Percentiles rank a stretch among this genome's conserved stretches.
Conservation (phyloP, 2,113 vertebrate species). For the Xenopus laevis region DNA sequence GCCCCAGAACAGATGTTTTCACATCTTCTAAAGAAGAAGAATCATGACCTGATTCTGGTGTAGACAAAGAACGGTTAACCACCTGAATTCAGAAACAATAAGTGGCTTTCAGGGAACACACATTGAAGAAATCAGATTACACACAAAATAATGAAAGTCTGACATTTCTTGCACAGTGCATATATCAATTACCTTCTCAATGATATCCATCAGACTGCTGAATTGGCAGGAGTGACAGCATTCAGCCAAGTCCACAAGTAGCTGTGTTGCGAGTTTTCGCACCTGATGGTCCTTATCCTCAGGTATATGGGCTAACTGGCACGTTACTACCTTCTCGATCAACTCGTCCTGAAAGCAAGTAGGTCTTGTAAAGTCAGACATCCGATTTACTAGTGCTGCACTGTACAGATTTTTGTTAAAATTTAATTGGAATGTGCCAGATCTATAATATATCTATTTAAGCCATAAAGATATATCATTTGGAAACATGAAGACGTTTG, state of each 20-base stretch:
- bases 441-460: too few relatives aligned
- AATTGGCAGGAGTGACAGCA: constrained; percentile 93
- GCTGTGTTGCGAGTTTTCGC: constrained; percentile 87
- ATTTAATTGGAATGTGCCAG: too few relatives aligned
- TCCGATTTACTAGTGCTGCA: too few relatives aligned
- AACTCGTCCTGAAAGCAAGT: constrained; percentile 80
- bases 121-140: not conserved
- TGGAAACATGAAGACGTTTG: too few relatives aligned
- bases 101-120: not conserved
- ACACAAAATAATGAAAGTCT: too few relatives aligned
- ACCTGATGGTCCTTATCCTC: constrained; percentile 91
- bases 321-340: constrained; percentile 91
- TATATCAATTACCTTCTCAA: constrained; percentile 75
- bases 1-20: constrained; percentile 87
- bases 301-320: constrained; percentile 84
- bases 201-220: constrained; percentile 88
- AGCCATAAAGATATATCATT: too few relatives aligned
- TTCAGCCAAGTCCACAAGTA: constrained; percentile 91
- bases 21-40: constrained; percentile 83
- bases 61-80: constrained; percentile 76
- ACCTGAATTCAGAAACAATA: constrained; percentile 65
- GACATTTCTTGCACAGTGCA: too few relatives aligned
- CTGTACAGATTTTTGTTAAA: too few relatives aligned
- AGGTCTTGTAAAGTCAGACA: too few relatives aligned
- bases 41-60: constrained; percentile 78